phyloP scores from a whole-genome alignment of 2,113 vertebrate genomes.

The Ceyx melanurus region DNA sequence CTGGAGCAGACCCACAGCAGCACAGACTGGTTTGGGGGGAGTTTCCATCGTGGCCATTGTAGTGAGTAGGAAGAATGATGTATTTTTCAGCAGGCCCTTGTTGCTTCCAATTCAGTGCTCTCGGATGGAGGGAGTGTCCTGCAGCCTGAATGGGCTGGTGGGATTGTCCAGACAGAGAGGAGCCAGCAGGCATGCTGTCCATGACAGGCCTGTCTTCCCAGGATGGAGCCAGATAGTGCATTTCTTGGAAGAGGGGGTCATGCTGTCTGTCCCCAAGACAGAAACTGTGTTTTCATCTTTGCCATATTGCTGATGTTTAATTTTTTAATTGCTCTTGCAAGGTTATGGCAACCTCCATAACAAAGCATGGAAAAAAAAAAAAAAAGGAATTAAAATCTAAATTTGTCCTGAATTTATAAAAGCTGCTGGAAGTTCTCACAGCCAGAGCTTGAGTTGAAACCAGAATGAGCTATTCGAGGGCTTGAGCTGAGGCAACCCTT shows the following conservation, averaged over 20 bases:
- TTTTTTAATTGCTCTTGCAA: constrained; percentile 30
- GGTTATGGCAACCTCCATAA: neutral
- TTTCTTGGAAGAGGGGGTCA: neutral
- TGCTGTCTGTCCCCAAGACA: neutral
- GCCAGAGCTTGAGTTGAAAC: neutral
- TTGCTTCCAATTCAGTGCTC: fast-evolving
- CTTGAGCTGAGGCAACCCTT: neutral
- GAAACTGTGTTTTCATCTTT: neutral
- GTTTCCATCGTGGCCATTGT: fast-evolving
- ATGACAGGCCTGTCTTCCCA: neutral
- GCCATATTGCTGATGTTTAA: neutral
- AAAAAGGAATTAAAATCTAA: neutral
- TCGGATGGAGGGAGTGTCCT: fast-evolving
- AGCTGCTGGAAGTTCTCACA: neutral
- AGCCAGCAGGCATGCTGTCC: fast-evolving
- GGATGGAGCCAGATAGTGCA: neutral
- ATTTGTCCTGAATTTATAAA: neutral
- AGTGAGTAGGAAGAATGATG: fast-evolving
- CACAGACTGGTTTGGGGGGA: fast-evolving
- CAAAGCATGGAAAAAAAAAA: neutral
- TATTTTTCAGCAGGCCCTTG: neutral
- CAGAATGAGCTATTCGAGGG: neutral
- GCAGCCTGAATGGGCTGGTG: neutral
- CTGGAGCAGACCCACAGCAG: fast-evolving
- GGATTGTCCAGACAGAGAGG: neutral